Conservation (phyloP, 2,113 vertebrate species). For the Otolemur garnettii region DNA sequence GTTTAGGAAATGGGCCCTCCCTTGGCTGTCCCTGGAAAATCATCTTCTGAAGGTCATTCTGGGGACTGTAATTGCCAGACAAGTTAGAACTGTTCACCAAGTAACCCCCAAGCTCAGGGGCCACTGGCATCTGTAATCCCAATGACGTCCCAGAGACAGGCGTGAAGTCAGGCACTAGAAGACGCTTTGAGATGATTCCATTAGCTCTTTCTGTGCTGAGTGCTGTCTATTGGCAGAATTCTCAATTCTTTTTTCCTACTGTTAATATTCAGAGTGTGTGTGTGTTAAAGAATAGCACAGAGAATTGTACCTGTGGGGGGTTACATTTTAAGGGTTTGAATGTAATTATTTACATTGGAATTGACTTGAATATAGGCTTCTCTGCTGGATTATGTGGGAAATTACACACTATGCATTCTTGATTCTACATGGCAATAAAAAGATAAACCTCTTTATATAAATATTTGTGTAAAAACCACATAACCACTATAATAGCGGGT, state of each 20-base stretch:
- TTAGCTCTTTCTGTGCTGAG: background rate
- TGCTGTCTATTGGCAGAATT: background rate
- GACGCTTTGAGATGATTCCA: fast-evolving
- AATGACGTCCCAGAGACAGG: background rate
- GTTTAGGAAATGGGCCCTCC: fast-evolving
- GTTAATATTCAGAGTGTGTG: background rate
- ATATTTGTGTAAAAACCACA: background rate
- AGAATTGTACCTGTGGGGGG: background rate
- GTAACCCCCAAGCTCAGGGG: fast-evolving
- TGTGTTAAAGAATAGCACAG: too few relatives aligned
- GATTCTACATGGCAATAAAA: background rate
- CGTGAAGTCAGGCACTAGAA: background rate
- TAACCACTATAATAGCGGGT: fast-evolving
- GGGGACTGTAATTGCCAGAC: background rate
- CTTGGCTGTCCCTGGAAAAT: background rate
- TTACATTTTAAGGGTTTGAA: background rate
- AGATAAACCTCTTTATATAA: background rate
- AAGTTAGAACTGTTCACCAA: background rate
- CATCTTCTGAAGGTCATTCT: background rate
- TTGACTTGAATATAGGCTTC: background rate
- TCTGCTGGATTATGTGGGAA: background rate
- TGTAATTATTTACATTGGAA: conserved; percentile 3
- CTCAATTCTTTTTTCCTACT: background rate
- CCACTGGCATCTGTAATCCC: background rate
- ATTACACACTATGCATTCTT: background rate